Base-by-base conservation (phyloP, 2,113 vertebrate genomes). In the Rhinolophus sinicus region DNA sequence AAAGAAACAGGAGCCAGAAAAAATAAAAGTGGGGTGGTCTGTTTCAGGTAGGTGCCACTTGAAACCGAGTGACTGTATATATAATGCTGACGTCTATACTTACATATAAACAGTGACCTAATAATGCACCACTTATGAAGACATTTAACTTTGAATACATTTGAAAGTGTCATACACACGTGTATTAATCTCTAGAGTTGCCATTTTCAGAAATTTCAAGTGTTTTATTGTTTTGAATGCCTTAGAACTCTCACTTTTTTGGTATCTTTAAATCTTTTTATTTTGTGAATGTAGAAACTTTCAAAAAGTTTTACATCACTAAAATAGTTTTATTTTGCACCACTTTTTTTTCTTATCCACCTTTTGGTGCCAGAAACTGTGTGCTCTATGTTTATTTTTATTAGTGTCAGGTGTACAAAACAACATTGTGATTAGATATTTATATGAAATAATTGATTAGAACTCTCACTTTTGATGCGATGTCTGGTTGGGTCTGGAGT, bases 151-250 rank as follows among this genome's bases (percentile, higher is more conserved):
- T 86, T 2, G 58, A 18, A 14, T 50, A 84, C 33, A 75, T 87
- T 73, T 82, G 38, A 56, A 76, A 88, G 52, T 75, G 19, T 88
- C 83, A 58, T 52, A 91, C 94, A 78, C 40, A 84, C 58, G 60
- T 38, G 15, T 47, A 65, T 91, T 92, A 35, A 77, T 82, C 54
- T 91, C 13, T 44, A 88, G 80, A 94, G 35, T 93, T 56, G 54
- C 54, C 19, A 54, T 78, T 93, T 88, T 8, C 3, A 89, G 85
- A 91, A 47, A 13, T 40, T 88, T 47, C 18, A 65, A 86, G 78
- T 69, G 64, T 93, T 96, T 95, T 65, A 72, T 82, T 92, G 19
- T 88, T 93, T 91, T 60, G 73, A 73, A 38, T 60, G 40, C 7
- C 24, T 88, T 64, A n/a, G 40, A 58, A 52, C 52, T 54, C 52